Percentiles rank a stretch among this genome's conserved stretches.
phyloP scores from a whole-genome alignment of 2,888 invertebrate species.

The Hoplodrina ambigua region DNA sequence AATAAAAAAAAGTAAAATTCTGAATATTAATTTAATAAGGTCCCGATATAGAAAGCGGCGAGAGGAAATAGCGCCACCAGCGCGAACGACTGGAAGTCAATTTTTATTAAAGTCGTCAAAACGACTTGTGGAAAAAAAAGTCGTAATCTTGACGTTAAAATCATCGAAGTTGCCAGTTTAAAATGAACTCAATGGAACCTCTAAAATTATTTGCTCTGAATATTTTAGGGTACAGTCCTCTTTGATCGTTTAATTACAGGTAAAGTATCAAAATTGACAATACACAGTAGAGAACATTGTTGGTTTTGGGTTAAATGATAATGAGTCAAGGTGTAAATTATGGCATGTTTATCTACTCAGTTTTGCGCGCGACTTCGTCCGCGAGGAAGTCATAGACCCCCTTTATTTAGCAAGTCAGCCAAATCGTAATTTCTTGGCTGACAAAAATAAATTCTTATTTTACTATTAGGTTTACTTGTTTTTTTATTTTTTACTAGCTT shows the following conservation, averaged over 20 bases:
- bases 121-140: constrained; percentile 58
- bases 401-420: too few relatives aligned
- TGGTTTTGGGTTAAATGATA: too few relatives aligned
- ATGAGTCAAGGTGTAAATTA: too few relatives aligned
- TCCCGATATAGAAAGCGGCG: constrained; percentile 49
- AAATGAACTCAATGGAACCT: constrained; percentile 42
- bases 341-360: too few relatives aligned
- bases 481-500: too few relatives aligned
- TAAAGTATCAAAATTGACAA: not conserved
- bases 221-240: constrained; percentile 42
- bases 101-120: constrained; percentile 68
- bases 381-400: too few relatives aligned
- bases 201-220: constrained; percentile 48
- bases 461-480: too few relatives aligned
- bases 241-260: not conserved
- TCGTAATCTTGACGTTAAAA: constrained; percentile 64
- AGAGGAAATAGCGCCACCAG: constrained; percentile 53
- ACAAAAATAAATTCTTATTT: too few relatives aligned
- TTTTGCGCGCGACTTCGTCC: too few relatives aligned
- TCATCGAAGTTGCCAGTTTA: constrained; percentile 63
- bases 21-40: constrained; percentile 62
- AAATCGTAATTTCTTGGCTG: too few relatives aligned
- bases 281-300: too few relatives aligned
- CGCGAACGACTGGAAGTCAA: constrained; percentile 62
- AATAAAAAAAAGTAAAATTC: constrained; percentile 43